Evolutionary conservation across 1,140 invertebrate genomes (phyloP), one percentile per base, ranked within the genome.

Genomic region (Cardiocondyla obscurior): DNA sequence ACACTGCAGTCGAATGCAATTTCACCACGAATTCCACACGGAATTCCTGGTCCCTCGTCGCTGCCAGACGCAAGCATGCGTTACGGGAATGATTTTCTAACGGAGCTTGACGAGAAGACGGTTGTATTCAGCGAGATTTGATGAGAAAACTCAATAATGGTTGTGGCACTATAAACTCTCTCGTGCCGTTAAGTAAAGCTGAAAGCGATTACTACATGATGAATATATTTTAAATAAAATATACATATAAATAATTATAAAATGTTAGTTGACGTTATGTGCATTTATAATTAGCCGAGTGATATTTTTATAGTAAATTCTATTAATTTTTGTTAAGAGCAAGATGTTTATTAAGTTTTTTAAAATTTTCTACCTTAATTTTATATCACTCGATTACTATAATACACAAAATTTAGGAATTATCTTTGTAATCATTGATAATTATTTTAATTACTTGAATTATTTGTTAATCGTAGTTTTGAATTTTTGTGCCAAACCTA

Each of bases 11-110:
- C 12, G 19, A 42, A 39, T 62, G 58, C 33, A 62, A 42, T 62
- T 62, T 62, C 58, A 62, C 10, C 33, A 62, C 33, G 33, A 62
- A 62, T 62, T 60, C 8, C 58, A 62, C 30, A n/a, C 30, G 19
- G 58, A 39, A 62, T 62, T 42, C 10, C 12, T 22, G 58, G 12
- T 62, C 33, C 19, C 58, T 39, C 58, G 2, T 62, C 19, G 33
- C 33, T 62, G 58, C 33, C 33, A 42, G 33, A 12, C 58, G 33
- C 33, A 62, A 62, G 19, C 58, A 42, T 2, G 33, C 33, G 12
- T 62, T 62, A 62, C 4, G 10, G 12, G 33, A 62, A 22, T 39
- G 33, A 62, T 42, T 36, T 39, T 62, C 22, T 19, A 62, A 22
- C n/a, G 8, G 58, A 22, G 33, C 33, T 62, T 62, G 58, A 62